A percentile compares a stretch with the other conserved stretches of the same genome.
phyloP scores from a whole-genome alignment of 2,888 invertebrate genomes.

The Amphipoea oculea region DNA sequence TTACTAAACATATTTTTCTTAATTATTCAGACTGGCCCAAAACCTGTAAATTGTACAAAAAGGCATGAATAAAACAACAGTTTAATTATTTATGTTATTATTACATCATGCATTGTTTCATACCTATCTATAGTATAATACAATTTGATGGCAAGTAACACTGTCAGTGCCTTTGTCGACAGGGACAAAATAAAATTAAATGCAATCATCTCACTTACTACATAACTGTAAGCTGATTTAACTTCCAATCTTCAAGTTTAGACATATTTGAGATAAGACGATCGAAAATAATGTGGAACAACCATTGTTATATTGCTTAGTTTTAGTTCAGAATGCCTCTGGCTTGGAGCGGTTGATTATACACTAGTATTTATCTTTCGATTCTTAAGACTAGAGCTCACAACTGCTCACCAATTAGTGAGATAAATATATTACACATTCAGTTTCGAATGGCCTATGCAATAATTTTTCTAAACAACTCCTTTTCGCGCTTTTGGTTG shows the following conservation, averaged over 20 bases:
- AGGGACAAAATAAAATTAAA: constrained; percentile 64
- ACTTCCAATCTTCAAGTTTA: constrained; percentile 32
- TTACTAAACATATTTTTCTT: neutral
- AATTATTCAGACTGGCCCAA: neutral
- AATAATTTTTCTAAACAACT: constrained; percentile 41
- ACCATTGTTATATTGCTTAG: constrained; percentile 60
- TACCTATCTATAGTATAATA: constrained; percentile 73
- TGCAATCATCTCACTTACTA: constrained; percentile 66
- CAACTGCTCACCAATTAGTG: constrained; percentile 63
- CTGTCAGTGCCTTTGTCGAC: constrained; percentile 63
- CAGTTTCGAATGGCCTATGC: constrained; percentile 52
- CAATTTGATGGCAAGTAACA: constrained; percentile 76
- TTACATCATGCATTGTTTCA: constrained; percentile 71
- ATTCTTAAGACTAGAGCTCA: constrained; percentile 65
- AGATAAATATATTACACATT: constrained; percentile 44
- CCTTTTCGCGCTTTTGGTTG: constrained; percentile 11
- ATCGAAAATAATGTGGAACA: constrained; percentile 54
- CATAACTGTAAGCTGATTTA: constrained; percentile 44
- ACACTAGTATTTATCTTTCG: constrained; percentile 39
- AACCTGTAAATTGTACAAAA: constrained; percentile 40
- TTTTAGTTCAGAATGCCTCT: constrained; percentile 51
- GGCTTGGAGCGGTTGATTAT: constrained; percentile 35
- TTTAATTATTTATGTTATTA: constrained; percentile 66
- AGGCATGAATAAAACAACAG: constrained; percentile 62
- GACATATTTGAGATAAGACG: constrained; percentile 29